phyloP scores from a whole-genome alignment of 2,113 vertebrate genomes.

The Chloebia gouldiae region DNA sequence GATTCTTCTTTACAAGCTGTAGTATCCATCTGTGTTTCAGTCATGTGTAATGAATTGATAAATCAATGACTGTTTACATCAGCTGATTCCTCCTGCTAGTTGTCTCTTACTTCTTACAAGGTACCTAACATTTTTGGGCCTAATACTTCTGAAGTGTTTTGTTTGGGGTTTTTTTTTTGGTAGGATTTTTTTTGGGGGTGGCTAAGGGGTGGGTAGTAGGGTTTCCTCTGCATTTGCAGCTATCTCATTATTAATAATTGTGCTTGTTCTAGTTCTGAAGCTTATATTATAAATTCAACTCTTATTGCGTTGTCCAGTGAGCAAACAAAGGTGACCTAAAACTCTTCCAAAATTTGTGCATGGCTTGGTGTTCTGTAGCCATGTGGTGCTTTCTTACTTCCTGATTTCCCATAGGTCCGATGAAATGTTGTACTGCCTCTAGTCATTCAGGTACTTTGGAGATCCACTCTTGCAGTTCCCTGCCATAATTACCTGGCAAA shows the following conservation, averaged over 20 bases:
- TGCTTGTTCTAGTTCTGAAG: background rate
- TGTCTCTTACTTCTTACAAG: background rate
- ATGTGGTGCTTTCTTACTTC: background rate
- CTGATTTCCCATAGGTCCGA: accelerated
- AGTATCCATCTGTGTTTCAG: background rate
- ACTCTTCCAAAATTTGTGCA: background rate
- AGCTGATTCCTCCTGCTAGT: background rate
- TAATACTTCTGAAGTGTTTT: background rate
- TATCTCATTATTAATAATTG: background rate
- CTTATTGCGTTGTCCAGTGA: background rate
- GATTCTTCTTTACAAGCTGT: background rate
- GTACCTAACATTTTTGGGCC: background rate
- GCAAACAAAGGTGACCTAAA: background rate
- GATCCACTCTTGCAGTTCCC: background rate
- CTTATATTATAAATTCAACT: background rate
- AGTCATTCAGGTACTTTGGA: background rate
- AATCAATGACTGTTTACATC: background rate
- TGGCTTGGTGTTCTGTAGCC: background rate
- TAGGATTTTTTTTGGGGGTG: background rate
- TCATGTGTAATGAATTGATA: background rate
- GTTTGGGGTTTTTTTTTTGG: accelerated
- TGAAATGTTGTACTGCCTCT: accelerated
- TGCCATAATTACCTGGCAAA: background rate
- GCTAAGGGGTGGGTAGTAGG: accelerated
- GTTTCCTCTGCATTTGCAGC: background rate